These are phyloP conservation scores for Pangasius sanitwongsei DNA, from an alignment of 2,797 vertebrate genomes.

Conservation along the genomic window DNA sequence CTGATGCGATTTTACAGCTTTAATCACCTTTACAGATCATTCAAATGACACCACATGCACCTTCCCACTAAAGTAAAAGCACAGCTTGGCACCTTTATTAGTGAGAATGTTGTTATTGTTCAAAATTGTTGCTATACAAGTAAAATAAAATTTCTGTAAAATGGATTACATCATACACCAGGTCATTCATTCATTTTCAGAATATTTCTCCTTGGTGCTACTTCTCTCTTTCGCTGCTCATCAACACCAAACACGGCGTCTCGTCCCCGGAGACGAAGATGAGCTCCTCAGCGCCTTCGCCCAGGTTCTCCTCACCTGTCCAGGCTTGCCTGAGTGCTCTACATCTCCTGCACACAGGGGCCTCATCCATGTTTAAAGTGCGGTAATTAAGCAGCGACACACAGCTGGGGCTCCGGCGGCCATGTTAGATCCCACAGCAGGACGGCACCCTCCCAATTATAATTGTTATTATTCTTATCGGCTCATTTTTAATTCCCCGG, in stretches of 20 bases:
- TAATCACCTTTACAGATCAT: not conserved
- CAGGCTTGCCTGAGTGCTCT: slow-evolving; percentile 63
- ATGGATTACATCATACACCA: not conserved
- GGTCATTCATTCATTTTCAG: not conserved
- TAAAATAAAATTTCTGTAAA: too few relatives aligned
- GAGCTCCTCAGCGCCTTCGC: slow-evolving; percentile 31
- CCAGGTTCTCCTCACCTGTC: slow-evolving; percentile 60
- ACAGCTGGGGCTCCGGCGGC: slow-evolving; percentile 54
- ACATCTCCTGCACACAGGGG: slow-evolving; percentile 57
- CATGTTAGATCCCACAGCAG: slow-evolving; percentile 29
- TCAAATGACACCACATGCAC: not conserved
- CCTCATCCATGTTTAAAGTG: slow-evolving; percentile 52
- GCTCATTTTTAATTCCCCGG: slow-evolving; percentile 42
- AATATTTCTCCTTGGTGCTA: not conserved
- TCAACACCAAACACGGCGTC: slow-evolving; percentile 46
- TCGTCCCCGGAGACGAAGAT: slow-evolving; percentile 39
- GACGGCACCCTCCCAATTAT: slow-evolving; percentile 36
- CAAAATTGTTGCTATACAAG: not conserved
- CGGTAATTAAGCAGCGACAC: slow-evolving; percentile 60
- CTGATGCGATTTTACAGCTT: not conserved
- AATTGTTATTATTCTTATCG: slow-evolving; percentile 56
- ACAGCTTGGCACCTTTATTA: not conserved
- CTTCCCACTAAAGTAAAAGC: not conserved
- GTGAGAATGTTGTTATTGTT: not conserved
- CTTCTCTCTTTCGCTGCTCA: slow-evolving; percentile 22